A percentile compares a stretch with the other conserved stretches of the same genome.
Conservation (phyloP, 2,797 vertebrate genomes). For the Florisuga fusca region DNA sequence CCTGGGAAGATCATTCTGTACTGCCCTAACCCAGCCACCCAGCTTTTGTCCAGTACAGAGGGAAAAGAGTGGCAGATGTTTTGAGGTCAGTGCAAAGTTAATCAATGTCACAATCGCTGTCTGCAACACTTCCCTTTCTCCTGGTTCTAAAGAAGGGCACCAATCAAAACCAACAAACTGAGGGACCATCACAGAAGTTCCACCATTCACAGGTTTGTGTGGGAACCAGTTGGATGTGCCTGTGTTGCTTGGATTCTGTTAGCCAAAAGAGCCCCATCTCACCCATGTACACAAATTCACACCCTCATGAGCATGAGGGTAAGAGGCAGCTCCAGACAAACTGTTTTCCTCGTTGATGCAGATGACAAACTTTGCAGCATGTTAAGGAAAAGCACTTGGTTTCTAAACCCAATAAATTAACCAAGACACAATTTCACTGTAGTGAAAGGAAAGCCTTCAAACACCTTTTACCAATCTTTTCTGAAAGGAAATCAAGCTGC, state of each 20-base stretch:
- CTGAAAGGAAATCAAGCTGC: background rate
- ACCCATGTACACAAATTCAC: background rate
- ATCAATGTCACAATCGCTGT: fast-evolving
- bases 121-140: background rate
- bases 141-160: background rate
- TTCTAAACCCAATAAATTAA: conserved; percentile 23
- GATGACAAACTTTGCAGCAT: background rate
- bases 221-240: background rate
- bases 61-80: background rate
- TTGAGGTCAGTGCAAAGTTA: background rate
- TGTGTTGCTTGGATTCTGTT: background rate
- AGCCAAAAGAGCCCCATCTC: background rate
- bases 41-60: background rate
- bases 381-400: background rate
- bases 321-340: background rate
- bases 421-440: background rate
- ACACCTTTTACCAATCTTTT: background rate
- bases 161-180: fast-evolving
- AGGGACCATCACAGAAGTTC: background rate
- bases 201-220: fast-evolving
- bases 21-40: background rate
- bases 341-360: background rate
- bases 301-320: background rate
- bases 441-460: background rate
- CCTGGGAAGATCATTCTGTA: background rate